These are phyloP conservation scores for Yponomeuta malinellus DNA, from an alignment of 2,888 invertebrate genomes.

Conservation along the genomic window DNA sequence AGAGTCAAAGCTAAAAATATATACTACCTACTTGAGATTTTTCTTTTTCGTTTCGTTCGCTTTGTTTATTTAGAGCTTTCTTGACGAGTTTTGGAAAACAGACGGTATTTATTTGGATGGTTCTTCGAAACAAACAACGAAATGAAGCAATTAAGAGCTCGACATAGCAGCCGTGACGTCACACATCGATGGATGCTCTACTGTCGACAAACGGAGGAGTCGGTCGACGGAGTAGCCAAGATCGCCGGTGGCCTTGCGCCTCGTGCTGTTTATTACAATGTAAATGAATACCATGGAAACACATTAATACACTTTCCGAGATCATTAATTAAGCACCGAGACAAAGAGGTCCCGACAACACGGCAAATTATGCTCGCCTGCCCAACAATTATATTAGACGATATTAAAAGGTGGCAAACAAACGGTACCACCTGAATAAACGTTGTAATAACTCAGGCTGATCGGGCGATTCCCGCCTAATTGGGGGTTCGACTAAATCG, in stretches of 20 bases:
- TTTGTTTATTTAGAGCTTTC: not conserved
- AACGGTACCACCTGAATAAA: not conserved
- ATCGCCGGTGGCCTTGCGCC: not conserved
- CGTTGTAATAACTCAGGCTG: not conserved
- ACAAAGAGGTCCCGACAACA: conserved; percentile 6
- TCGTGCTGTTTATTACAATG: not conserved
- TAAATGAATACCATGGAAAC: not conserved
- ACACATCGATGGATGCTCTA: too few species aligned
- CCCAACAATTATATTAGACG: not conserved
- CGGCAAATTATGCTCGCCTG: not conserved
- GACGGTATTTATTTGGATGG: not conserved
- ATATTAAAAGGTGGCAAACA: not conserved
- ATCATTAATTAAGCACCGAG: conserved; percentile 7
- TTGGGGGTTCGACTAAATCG: not conserved
- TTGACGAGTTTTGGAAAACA: not conserved
- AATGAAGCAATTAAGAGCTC: not conserved
- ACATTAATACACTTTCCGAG: conserved; percentile 9
- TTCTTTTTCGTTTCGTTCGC: not conserved
- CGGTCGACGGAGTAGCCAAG: too few species aligned
- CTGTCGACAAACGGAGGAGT: too few species aligned
- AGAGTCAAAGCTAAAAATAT: not conserved
- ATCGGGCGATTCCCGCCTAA: not conserved
- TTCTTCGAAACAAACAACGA: not conserved
- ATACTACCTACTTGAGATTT: not conserved
- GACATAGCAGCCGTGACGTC: not conserved